Conservation (phyloP, 2,797 vertebrate species). For the Chaetophractus vellerosus region DNA sequence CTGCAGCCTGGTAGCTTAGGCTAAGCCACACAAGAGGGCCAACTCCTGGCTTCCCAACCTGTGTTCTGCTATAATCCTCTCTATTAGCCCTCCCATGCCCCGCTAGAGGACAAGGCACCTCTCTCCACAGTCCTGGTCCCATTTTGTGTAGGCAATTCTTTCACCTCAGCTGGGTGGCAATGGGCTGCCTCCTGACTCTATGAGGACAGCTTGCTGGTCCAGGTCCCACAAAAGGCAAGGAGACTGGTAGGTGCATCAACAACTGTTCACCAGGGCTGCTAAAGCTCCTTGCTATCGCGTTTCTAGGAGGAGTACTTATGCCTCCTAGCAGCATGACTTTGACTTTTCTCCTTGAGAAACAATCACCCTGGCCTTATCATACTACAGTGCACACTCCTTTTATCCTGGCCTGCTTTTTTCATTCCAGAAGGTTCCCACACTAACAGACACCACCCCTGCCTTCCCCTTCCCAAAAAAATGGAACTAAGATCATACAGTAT, state of each 20-base stretch:
- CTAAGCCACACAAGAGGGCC: neutral
- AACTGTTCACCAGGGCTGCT: fast-evolving
- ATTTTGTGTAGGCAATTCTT: neutral
- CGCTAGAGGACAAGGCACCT: neutral
- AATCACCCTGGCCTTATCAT: neutral
- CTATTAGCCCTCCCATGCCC: too few relatives aligned
- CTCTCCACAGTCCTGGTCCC: neutral
- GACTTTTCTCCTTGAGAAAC: neutral
- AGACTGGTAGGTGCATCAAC: neutral
- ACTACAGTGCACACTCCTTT: neutral
- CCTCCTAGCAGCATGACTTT: neutral
- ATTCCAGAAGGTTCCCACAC: neutral
- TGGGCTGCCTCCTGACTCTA: neutral
- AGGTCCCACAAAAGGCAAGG: neutral
- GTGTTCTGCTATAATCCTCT: neutral
- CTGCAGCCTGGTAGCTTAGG: neutral
- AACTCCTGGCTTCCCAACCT: neutral
- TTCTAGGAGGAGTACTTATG: neutral
- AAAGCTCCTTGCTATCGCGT: neutral
- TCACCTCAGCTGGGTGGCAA: neutral
- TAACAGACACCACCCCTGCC: neutral
- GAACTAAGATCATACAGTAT: neutral
- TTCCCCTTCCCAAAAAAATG: neutral
- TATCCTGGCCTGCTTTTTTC: neutral
- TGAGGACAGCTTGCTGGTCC: neutral